Conservation (phyloP, 1,140 invertebrate genomes). For the Piezodorus guildinii region DNA sequence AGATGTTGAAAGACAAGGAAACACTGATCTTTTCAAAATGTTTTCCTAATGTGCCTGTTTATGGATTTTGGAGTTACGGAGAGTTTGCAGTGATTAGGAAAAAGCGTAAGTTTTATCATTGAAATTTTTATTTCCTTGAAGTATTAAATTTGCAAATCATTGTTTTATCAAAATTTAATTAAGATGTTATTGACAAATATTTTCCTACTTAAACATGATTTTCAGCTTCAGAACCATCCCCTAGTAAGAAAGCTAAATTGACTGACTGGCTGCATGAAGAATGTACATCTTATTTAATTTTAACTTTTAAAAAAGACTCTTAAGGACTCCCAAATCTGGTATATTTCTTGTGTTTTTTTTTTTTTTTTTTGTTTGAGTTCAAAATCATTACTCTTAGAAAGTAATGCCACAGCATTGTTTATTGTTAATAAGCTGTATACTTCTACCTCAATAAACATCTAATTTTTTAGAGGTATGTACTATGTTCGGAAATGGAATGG, state of each 20-base stretch:
- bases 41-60: constrained; percentile 11
- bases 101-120: neutral
- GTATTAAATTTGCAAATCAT: too few relatives aligned
- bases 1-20: neutral
- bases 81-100: neutral
- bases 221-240: neutral
- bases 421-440: neutral
- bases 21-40: neutral
- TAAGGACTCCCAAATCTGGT: neutral
- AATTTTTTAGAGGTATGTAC: neutral
- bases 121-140: too few relatives aligned
- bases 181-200: neutral
- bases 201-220: neutral
- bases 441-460: neutral
- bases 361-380: neutral
- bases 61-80: constrained; percentile 9
- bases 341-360: neutral
- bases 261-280: neutral
- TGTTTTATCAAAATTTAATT: neutral
- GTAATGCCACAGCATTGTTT: neutral
- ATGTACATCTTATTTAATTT: neutral
- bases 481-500: too few relatives aligned
- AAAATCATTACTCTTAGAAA: neutral
- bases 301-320: constrained; percentile 1
- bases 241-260: neutral